These are phyloP conservation scores for Lochmaea crataegi DNA, from an alignment of 2,888 invertebrate genomes.

Conservation along the genomic window DNA sequence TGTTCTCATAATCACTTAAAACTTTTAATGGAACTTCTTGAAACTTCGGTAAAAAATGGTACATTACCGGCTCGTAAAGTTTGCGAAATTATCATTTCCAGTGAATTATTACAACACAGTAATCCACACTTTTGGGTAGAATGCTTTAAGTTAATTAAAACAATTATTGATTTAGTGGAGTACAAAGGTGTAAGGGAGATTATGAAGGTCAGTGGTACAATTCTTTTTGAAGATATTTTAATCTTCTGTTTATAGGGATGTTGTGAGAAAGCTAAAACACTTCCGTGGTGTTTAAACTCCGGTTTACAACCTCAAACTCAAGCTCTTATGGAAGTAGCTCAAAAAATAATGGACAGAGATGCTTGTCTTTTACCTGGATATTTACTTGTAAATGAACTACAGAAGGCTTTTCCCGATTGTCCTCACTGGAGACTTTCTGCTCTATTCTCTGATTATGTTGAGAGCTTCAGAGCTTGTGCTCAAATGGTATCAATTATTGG, in stretches of 20 bases:
- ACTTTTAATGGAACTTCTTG: conserved; percentile 79
- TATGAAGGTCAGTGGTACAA: conserved; percentile 76
- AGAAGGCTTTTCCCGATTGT: conserved; percentile 88
- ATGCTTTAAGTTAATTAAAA: conserved; percentile 84
- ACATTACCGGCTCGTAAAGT: conserved; percentile 83
- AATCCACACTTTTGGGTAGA: conserved; percentile 91
- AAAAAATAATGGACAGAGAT: conserved; percentile 92
- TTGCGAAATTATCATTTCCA: conserved; percentile 86
- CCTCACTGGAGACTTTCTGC: conserved; percentile 95
- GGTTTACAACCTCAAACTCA: conserved; percentile 85
- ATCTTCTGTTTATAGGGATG: conserved; percentile 71
- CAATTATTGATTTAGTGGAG: conserved; percentile 90
- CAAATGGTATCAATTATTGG: conserved; percentile 97
- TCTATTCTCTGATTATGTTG: conserved; percentile 87
- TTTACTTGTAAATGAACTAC: conserved; percentile 94
- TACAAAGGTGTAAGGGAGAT: conserved; percentile 95
- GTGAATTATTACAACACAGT: conserved; percentile 84
- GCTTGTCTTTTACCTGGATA: conserved; percentile 93
- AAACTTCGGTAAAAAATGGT: conserved; percentile 74
- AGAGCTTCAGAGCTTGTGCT: conserved; percentile 92
- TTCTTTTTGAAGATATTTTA: neutral
- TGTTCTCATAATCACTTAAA: conserved; percentile 80
- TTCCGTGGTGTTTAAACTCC: conserved; percentile 83
- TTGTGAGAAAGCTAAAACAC: conserved; percentile 86
- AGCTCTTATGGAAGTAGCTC: conserved; percentile 83